phyloP scores from a whole-genome alignment of 2,113 vertebrate species.

The Oncorhynchus mykiss region DNA sequence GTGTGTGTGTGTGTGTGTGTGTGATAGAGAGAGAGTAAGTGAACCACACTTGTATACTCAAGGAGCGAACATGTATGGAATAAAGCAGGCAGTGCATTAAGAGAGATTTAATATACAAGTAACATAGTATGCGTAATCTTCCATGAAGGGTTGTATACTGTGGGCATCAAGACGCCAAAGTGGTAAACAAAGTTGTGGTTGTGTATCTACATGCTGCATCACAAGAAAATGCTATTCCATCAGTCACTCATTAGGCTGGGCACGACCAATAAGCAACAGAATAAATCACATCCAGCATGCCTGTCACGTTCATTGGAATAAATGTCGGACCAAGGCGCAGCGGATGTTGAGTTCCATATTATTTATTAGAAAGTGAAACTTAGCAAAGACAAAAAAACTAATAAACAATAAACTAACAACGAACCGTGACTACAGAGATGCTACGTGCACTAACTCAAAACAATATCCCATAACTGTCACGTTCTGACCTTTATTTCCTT shows the following conservation, averaged over 20 bases:
- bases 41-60: conserved; percentile 8
- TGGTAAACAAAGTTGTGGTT: background rate
- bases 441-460: no score
- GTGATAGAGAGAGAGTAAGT: background rate
- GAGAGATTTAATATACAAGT: conserved; percentile 33
- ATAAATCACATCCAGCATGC: conserved; percentile 27
- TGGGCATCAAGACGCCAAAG: background rate
- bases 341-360: no score
- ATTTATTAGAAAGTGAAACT: no score
- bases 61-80: conserved; percentile 7
- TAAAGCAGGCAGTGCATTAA: conserved; percentile 11
- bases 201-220: no score
- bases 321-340: no score
- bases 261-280: background rate
- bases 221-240: background rate
- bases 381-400: no score
- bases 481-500: no score
- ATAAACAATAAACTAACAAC: no score
- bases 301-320: background rate
- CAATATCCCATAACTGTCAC: no score
- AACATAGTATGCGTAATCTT: background rate
- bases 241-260: background rate
- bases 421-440: no score
- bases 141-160: no score
- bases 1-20: conserved; percentile 7